A percentile compares a stretch with the other conserved stretches of the same genome.
phyloP scores from a whole-genome alignment of 1,140 invertebrate genomes.

The Leguminivora glycinivorella region DNA sequence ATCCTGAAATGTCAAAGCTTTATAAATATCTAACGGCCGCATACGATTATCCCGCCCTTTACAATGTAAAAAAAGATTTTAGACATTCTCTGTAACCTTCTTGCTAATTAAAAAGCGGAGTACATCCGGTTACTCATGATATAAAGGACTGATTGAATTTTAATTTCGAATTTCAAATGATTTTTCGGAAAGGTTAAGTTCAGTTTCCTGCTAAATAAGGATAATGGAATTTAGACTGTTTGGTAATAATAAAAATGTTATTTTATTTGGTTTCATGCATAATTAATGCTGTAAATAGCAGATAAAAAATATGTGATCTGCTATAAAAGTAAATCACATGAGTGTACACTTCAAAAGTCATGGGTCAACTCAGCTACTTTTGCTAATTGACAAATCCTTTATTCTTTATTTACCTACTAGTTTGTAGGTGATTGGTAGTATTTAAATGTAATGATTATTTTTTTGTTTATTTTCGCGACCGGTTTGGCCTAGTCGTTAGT shows the following conservation, averaged over 20 bases:
- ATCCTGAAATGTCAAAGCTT: constrained; percentile 56
- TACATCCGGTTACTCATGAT: constrained; percentile 61
- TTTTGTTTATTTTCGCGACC: too few relatives aligned
- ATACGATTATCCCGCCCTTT: constrained; percentile 29
- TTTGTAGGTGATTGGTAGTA: too few relatives aligned
- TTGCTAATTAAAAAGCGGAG: constrained; percentile 67
- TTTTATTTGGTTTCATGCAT: constrained; percentile 38
- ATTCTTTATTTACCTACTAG: too few relatives aligned
- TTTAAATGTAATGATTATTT: too few relatives aligned
- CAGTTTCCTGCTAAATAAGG: constrained; percentile 60
- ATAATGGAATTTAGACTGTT: constrained; percentile 6
- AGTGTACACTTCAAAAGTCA: too few relatives aligned
- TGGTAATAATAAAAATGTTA: constrained; percentile 33
- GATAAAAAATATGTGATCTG: too few relatives aligned
- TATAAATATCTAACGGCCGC: constrained; percentile 35
- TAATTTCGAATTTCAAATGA: constrained; percentile 69
- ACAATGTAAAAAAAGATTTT: constrained; percentile 49
- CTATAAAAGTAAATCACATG: too few relatives aligned
- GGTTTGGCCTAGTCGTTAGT: too few relatives aligned
- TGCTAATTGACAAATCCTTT: too few relatives aligned
- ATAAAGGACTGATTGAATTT: constrained; percentile 64
- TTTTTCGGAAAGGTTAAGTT: constrained; percentile 52
- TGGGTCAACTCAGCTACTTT: too few relatives aligned
- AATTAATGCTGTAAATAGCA: too few relatives aligned
- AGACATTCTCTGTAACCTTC: constrained; percentile 58